Percentiles rank a stretch among this genome's conserved stretches.
phyloP scores from a whole-genome alignment of 2,113 vertebrate species.

The Megaceryle torquata region DNA sequence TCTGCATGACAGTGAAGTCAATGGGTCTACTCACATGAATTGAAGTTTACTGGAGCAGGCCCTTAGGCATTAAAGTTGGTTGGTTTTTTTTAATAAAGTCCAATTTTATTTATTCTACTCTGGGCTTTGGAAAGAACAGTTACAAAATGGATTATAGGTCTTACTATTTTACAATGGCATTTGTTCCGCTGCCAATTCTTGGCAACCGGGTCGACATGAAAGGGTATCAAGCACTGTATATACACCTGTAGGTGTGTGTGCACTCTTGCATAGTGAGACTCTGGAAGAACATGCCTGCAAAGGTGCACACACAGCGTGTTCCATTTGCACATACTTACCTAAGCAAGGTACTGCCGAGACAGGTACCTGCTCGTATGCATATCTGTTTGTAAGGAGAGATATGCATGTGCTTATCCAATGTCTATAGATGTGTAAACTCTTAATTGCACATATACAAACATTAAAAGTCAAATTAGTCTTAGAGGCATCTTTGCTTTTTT shows the following conservation, averaged over 20 bases:
- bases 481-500: slow-evolving; percentile 10
- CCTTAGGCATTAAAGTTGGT: background rate
- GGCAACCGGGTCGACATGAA: background rate
- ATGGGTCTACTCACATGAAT: background rate
- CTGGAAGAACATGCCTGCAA: background rate
- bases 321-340: background rate
- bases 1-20: slow-evolving; percentile 13
- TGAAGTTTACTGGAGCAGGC: background rate
- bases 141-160: background rate
- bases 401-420: background rate
- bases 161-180: background rate
- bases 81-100: background rate
- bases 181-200: background rate
- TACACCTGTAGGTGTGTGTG: background rate
- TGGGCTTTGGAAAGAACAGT: background rate
- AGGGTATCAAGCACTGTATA: background rate
- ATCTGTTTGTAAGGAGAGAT: background rate
- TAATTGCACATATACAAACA: slow-evolving; percentile 66
- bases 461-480: slow-evolving; percentile 65
- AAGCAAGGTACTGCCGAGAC: background rate
- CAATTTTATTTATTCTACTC: background rate
- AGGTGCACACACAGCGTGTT: background rate
- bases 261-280: background rate
- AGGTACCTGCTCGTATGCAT: background rate
- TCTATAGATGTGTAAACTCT: slow-evolving; percentile 6